These are phyloP conservation scores for Enchytraeus crypticus DNA, from an alignment of 2,888 invertebrate species.

Conservation along the genomic window DNA sequence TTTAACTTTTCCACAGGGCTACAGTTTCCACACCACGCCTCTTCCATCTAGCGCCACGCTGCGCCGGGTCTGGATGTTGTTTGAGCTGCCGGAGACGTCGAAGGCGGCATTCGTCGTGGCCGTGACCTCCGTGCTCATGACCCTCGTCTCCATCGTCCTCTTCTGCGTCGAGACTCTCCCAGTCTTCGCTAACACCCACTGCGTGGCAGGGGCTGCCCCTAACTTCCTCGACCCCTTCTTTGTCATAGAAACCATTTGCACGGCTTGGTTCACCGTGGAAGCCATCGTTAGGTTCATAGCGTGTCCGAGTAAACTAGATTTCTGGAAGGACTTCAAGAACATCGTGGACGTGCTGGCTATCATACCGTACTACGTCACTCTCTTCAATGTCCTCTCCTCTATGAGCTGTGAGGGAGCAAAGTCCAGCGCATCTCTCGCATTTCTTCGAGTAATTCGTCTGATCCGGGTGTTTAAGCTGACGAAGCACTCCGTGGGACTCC, in stretches of 20 bases:
- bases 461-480: constrained; percentile 50
- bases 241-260: constrained; percentile 52
- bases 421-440: constrained; percentile 50
- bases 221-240: constrained; percentile 43
- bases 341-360: constrained; percentile 52
- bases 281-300: constrained; percentile 48
- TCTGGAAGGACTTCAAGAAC: constrained; percentile 51
- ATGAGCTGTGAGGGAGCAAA: constrained; percentile 45
- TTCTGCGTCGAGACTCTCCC: constrained; percentile 48
- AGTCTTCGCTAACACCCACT: constrained; percentile 33
- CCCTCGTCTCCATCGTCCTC: constrained; percentile 44
- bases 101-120: constrained; percentile 42
- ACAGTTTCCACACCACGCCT: constrained; percentile 36
- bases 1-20: too few species aligned
- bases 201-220: constrained; percentile 34
- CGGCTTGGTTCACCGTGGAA: constrained; percentile 52
- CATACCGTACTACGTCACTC: constrained; percentile 52
- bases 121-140: constrained; percentile 42
- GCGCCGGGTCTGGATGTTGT: constrained; percentile 45
- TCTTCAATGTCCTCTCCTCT: constrained; percentile 42
- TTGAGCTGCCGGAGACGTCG: constrained; percentile 48
- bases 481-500: too few species aligned
- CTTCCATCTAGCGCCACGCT: constrained; percentile 40
- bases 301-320: constrained; percentile 50
- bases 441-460: constrained; percentile 51